Evolutionary conservation across 2,888 invertebrate genomes (phyloP), one percentile per base, ranked within the genome.

Genomic region (Fragum whitleyi): DNA sequence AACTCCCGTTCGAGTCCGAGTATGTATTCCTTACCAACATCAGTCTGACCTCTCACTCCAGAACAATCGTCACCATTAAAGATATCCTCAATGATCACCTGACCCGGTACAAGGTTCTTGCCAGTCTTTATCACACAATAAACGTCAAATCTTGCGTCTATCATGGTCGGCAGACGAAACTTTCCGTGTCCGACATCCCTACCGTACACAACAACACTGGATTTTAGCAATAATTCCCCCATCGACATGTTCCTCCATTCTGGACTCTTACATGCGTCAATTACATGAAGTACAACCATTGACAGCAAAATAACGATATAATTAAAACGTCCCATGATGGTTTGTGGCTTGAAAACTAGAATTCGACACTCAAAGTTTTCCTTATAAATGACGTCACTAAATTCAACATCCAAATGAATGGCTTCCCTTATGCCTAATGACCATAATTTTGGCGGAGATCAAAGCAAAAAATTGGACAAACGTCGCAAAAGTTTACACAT

Each of bases 121-220:
- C 79, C 82, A 16, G 69, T 47, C 65, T 87, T 87, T 9, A 86
- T 61, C 2, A 87, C 81, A 82, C 87, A 87, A 51, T 82, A 85
- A 9, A 87, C 86, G 55, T 83, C 79, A 71, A 87, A 87, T 21
- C 85, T 65, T 23, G 85, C 77, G 62, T 87, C 87, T 39, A 85
- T 7, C 9, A 77, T 70, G 21, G 67, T 68, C 11, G 81, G 86
- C 28, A 68, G 39, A 11, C 86, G 79, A 14, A 85, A 73, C 62
- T 87, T 87, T 16, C 81, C 84, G 57, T 87, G 87, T 9, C 65
- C 73, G 0, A 75, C 67, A 65, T 87, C 87, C 67, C 77, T 75
- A 29, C 87, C 87, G 67, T 83, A 85, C 16, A 87, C 70, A 1
- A 87, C 87, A 28, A 87, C 62, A 23, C 86, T 85, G 0, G 85